Conservation (phyloP, 2,113 vertebrate genomes). For the Xenotilapia longispinis region DNA sequence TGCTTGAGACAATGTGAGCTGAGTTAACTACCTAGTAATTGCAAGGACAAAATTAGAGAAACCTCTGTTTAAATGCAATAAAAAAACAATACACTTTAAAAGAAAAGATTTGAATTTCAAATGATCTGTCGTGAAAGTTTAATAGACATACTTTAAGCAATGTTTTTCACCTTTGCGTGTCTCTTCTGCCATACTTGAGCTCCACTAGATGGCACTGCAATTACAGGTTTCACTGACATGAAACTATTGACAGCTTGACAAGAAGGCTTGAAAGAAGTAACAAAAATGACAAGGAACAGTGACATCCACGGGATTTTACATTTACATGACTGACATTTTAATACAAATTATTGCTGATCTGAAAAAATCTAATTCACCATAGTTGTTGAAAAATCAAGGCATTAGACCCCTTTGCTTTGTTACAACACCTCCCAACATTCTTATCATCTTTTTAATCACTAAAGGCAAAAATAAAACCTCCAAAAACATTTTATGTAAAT, state of each 20-base stretch:
- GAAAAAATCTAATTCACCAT: not conserved
- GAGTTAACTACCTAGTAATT: not conserved
- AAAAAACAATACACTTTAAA: not conserved
- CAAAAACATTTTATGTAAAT: fast-evolving
- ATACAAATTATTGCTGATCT: not conserved
- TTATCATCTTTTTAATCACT: not conserved
- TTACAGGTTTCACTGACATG: not conserved
- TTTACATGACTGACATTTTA: not conserved
- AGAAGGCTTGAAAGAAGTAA: not conserved
- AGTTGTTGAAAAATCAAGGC: not conserved
- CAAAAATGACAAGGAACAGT: not conserved
- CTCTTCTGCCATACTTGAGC: not conserved
- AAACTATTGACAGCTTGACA: not conserved
- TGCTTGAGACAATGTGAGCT: not conserved
- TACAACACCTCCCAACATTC: not conserved
- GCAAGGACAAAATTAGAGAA: not conserved
- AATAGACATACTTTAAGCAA: not conserved
- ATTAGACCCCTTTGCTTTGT: not conserved
- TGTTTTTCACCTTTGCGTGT: not conserved
- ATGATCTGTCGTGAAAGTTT: not conserved
- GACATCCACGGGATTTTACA: not conserved
- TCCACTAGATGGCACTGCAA: not conserved
- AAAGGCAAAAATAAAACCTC: not conserved
- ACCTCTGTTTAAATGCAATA: not conserved
- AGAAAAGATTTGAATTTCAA: not conserved